Base-by-base conservation (phyloP, 2,797 vertebrate genomes). In the Crenuchus spilurus region DNA sequence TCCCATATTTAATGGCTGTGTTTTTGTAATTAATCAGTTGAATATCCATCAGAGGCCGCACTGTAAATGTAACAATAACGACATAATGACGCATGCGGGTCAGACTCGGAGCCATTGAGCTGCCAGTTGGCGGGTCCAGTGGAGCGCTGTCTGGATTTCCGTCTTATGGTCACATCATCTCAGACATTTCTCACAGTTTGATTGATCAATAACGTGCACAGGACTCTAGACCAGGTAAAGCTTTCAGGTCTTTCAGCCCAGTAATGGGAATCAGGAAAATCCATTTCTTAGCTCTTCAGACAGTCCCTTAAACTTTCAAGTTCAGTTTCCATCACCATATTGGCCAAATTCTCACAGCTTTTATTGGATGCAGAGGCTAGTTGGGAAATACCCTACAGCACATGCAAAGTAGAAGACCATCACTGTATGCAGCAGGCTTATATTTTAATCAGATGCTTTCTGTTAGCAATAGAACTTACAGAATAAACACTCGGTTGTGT, bases 21-120 rank as follows among this genome's bases (percentile, higher is more conserved):
- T 60, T 83, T 75, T 74, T 78, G 26, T 71, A 70, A 80, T 80
- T 78, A 78, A 77, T 73, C 74, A 58, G 35, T 37, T 74, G 22
- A 72, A 82, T 48, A 55, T 74, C 28, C 58, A 57, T 72, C 39
- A 24, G 44, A 77, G 68, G 68, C 66, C 41, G 68, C 77, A 60
- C 60, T 28, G 46, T 73, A 62, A 70, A 70, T 76, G 72, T 76
- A 71, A 70, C 72, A 74, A 42, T 80, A 82, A 78, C 74, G 74
- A 72, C 33, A 55, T 74, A 69, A 81, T 77, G 33, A 77, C 49
- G 44, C 73, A 71, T 63, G 70, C 52, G 58, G 35, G 37, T 62
- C 30, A 66, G 70, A 49, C 37, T 41, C 26, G 10, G 33, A 58
- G 69, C 54, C 4, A 61, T 16, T 51, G 33, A 37, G 10, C 39